These are phyloP conservation scores for Eunapius fragilis DNA, from an alignment of 37 sponge, comb jelly and placozoan genomes.

Conservation along the genomic window DNA sequence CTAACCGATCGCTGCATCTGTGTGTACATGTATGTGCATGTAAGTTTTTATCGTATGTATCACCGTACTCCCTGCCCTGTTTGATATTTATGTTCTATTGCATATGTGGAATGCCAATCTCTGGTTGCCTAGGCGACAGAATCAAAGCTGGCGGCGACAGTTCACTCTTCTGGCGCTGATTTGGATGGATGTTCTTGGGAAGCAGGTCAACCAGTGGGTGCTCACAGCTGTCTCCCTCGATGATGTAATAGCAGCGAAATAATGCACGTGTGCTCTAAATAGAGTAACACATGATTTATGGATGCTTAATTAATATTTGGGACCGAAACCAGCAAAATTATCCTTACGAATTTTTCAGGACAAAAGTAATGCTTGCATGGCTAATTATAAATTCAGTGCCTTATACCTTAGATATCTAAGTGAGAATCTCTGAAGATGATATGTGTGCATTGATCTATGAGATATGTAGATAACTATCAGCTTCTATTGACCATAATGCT, in stretches of 20 bases:
- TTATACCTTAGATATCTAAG: no score
- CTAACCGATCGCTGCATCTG: not conserved
- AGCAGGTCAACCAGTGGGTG: constrained; percentile 62
- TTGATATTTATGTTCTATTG: not conserved
- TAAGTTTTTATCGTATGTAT: not conserved
- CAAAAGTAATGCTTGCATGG: no score
- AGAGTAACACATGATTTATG: no score
- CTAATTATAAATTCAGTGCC: no score
- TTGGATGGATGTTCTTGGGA: constrained; percentile 79
- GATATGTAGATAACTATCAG: no score
- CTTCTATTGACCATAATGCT: no score
- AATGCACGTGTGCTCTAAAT: not conserved
- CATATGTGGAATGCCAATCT: not conserved
- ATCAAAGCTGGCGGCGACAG: constrained; percentile 73
- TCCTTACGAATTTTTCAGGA: no score
- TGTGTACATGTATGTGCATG: constrained; percentile 2
- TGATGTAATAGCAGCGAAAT: constrained; percentile 28
- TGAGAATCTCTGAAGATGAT: no score
- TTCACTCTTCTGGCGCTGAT: constrained; percentile 60
- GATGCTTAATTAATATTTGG: no score
- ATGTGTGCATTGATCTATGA: no score
- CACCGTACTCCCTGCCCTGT: not conserved
- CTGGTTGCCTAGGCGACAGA: constrained; percentile 4
- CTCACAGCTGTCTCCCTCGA: constrained; percentile 40
- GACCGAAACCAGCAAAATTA: no score